A percentile compares a stretch with the other conserved stretches of the same genome.
These are phyloP conservation scores for Cepaea hortensis DNA, from an alignment of 2,888 invertebrate species.

Conservation along the genomic window DNA sequence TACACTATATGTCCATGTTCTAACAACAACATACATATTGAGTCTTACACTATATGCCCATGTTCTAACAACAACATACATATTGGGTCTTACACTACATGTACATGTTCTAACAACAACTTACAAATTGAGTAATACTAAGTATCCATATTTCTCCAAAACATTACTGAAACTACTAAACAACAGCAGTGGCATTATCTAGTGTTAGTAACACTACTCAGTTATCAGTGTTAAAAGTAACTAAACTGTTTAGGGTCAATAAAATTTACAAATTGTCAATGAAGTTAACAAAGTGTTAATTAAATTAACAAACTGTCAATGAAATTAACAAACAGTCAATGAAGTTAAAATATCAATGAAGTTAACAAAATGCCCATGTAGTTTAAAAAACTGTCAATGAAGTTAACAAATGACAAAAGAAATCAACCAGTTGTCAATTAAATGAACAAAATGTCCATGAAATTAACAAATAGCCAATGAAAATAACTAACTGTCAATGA, in stretches of 20 bases:
- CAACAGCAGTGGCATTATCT: not conserved
- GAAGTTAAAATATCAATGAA: not conserved
- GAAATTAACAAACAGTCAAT: not conserved
- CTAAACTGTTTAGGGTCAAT: not conserved
- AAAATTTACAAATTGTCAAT: not conserved
- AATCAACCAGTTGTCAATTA: not conserved
- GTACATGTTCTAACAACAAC: no score
- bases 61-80: no score
- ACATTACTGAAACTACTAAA: not conserved
- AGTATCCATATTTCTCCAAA: no score
- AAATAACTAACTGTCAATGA: not conserved
- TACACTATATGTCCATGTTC: no score
- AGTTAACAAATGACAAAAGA: not conserved
- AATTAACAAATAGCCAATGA: not conserved
- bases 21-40: no score
- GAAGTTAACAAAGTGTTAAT: not conserved
- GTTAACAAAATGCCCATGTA: not conserved
- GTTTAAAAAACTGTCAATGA: not conserved
- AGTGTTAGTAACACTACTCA: no score
- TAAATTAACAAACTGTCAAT: not conserved
- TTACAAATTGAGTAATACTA: no score
- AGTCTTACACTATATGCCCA: no score
- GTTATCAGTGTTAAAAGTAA: no score
- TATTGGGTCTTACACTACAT: no score
- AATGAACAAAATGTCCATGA: not conserved